A percentile compares a stretch with the other conserved stretches of the same genome.
phyloP scores from a whole-genome alignment of 1,140 invertebrate species.

The Drosophila ambigua region DNA sequence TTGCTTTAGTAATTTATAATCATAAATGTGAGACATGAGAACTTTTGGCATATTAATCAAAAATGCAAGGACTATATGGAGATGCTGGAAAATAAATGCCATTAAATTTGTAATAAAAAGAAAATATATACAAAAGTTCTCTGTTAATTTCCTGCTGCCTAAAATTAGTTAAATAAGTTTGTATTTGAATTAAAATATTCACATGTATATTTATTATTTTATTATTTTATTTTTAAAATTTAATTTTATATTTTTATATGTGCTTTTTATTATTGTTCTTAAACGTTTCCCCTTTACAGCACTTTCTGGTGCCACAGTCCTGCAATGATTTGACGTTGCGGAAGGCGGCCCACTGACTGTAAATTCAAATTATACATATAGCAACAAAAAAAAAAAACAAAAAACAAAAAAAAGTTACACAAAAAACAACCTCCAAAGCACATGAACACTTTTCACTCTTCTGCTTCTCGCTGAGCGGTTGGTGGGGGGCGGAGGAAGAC shows the following conservation, averaged over 20 bases:
- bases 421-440: slow-evolving; percentile 54
- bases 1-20: no score
- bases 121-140: no score
- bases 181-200: no score
- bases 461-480: slow-evolving; percentile 7
- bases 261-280: not conserved
- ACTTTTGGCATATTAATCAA: no score
- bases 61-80: no score
- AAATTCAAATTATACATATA: slow-evolving; percentile 72
- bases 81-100: not conserved
- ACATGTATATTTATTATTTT: not conserved
- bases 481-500: slow-evolving; percentile 15
- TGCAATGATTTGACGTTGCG: slow-evolving; percentile 61
- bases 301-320: slow-evolving; percentile 30
- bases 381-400: slow-evolving; percentile 34
- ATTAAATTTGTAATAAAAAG: no score
- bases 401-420: not conserved
- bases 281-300: no score
- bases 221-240: not conserved
- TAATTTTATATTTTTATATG: not conserved
- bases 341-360: slow-evolving; percentile 73
- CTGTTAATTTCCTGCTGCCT: no score
- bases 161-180: no score
- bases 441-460: slow-evolving; percentile 72
- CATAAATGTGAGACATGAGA: no score